Percentiles rank a stretch among this genome's conserved stretches.
Conservation (phyloP, 2,888 invertebrate genomes). For the Strigamia transsilvanica region DNA sequence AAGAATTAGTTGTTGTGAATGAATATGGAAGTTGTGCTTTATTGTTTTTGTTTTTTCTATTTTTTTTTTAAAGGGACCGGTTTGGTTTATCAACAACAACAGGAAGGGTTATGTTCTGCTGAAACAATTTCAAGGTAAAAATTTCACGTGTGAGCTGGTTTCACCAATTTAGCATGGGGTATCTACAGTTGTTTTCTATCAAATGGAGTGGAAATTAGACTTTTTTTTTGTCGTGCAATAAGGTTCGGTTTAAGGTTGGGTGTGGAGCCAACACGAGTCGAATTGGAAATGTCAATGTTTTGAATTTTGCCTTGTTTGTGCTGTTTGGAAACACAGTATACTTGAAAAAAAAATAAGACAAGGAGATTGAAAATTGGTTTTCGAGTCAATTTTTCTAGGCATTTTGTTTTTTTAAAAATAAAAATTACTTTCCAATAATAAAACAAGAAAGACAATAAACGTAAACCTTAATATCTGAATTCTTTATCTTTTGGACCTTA, state of each 20-base stretch:
- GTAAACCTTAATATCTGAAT: no score
- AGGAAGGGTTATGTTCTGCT: constrained; percentile 92
- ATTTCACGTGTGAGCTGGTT: constrained; percentile 49
- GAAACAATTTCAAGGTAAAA: constrained; percentile 85
- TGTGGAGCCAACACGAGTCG: background rate
- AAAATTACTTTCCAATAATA: no score
- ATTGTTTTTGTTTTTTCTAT: background rate
- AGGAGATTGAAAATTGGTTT: no score
- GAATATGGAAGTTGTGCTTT: background rate
- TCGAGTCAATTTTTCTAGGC: no score
- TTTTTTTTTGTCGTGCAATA: constrained; percentile 25
- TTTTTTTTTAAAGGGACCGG: constrained; percentile 73
- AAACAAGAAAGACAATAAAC: no score
- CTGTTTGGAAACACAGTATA: no score
- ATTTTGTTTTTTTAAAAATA: no score
- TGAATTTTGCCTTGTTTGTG: background rate
- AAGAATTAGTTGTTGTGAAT: background rate
- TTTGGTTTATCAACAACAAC: constrained; percentile 93
- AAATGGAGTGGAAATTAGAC: constrained; percentile 40
- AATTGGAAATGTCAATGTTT: constrained; percentile 28
- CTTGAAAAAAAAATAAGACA: no score
- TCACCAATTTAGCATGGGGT: constrained; percentile 21
- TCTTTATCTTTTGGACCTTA: no score
- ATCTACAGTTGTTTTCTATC: constrained; percentile 27
- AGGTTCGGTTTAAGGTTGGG: constrained; percentile 1